A percentile compares a stretch with the other conserved stretches of the same genome.
phyloP scores from a whole-genome alignment of 2,797 vertebrate genomes.

The Manis javanica region DNA sequence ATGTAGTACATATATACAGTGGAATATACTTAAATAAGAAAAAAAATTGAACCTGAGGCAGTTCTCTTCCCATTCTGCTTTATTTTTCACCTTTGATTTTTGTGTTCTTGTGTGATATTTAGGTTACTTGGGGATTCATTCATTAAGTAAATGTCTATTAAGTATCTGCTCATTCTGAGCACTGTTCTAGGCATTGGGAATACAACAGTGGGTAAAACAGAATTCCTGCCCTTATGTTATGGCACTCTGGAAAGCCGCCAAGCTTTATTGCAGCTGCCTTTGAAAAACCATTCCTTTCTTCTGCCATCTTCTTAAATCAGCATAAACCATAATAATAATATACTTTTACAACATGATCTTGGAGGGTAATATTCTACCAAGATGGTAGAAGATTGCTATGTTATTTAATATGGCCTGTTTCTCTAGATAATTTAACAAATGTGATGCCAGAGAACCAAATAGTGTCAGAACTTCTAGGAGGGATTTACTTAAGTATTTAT shows the following conservation, averaged over 20 bases:
- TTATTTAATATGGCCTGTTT: slow-evolving; percentile 1
- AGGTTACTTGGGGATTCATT: neutral
- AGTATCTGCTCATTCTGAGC: neutral
- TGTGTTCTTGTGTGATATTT: neutral
- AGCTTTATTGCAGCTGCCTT: neutral
- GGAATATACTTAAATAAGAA: too few relatives aligned
- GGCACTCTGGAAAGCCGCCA: neutral
- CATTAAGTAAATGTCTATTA: slow-evolving; percentile 27
- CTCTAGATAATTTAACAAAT: neutral
- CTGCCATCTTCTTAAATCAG: neutral
- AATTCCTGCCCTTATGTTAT: neutral
- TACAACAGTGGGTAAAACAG: neutral
- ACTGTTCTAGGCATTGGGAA: neutral
- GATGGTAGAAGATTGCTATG: neutral
- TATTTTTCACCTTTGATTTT: neutral
- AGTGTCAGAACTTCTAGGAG: neutral
- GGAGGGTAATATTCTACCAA: neutral
- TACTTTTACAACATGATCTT: neutral
- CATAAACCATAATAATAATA: neutral
- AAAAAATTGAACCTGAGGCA: neutral
- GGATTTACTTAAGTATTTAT: neutral
- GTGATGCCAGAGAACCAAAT: neutral
- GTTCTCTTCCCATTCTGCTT: neutral
- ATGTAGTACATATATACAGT: too few relatives aligned
- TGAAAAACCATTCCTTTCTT: neutral